These are phyloP conservation scores for Dendrocopos noguchii DNA, from an alignment of 2,113 vertebrate genomes.

Conservation along the genomic window DNA sequence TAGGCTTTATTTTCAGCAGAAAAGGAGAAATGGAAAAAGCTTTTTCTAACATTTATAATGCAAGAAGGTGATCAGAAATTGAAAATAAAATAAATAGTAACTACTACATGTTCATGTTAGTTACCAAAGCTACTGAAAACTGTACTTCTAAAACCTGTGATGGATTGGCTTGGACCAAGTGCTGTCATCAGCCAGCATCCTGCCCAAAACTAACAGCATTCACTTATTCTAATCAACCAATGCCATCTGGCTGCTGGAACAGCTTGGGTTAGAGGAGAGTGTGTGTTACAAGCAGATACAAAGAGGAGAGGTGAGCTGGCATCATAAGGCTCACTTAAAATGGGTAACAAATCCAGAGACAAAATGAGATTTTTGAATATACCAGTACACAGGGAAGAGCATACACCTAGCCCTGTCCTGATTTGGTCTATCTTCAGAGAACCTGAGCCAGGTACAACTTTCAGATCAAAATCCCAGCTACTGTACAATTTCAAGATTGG, in stretches of 20 bases:
- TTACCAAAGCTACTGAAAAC: not conserved
- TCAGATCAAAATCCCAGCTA: not conserved
- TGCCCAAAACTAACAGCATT: not conserved
- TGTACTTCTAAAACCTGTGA: not conserved
- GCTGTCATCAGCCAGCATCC: not conserved
- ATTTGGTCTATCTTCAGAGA: not conserved
- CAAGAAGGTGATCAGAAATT: not conserved
- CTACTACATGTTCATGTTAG: not conserved
- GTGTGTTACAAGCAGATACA: not conserved
- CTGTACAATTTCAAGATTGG: not conserved
- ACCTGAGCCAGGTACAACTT: not conserved
- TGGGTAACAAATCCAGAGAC: too few relatives aligned
- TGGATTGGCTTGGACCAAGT: not conserved
- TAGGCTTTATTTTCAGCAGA: not conserved
- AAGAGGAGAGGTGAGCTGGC: not conserved
- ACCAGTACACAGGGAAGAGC: too few relatives aligned
- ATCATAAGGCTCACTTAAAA: not conserved
- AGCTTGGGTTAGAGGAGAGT: not conserved
- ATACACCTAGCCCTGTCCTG: too few relatives aligned
- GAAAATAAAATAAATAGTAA: not conserved
- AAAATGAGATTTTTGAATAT: too few relatives aligned
- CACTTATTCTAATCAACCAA: not conserved
- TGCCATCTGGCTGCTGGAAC: not conserved
- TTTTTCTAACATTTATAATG: not conserved
- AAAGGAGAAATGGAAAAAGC: not conserved